phyloP scores from a whole-genome alignment of 1,140 invertebrate species.

The Bombus difficillimus region DNA sequence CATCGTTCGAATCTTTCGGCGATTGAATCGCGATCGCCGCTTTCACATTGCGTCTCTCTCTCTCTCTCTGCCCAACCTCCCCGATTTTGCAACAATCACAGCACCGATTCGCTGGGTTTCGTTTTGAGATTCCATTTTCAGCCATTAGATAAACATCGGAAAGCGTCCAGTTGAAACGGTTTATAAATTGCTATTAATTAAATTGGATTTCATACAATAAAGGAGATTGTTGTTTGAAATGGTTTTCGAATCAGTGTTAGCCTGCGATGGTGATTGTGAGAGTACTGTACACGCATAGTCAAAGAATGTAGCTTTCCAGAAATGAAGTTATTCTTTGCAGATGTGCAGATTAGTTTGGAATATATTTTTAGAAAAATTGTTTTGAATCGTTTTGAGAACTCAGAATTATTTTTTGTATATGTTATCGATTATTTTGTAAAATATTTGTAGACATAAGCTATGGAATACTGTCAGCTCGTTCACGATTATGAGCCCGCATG shows the following conservation, averaged over 20 bases:
- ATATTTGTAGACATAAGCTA: no score
- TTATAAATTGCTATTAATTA: background rate
- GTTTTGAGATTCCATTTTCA: background rate
- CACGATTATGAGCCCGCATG: no score
- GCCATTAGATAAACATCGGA: background rate
- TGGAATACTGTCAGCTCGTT: no score
- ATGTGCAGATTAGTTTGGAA: no score
- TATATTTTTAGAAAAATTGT: no score
- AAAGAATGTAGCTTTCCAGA: no score
- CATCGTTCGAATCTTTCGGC: constrained; percentile 9
- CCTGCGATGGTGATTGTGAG: background rate
- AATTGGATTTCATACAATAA: background rate
- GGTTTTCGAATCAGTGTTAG: background rate
- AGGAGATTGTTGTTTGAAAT: background rate
- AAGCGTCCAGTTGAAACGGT: background rate
- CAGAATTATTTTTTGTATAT: no score
- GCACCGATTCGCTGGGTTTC: background rate
- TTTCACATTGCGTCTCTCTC: background rate
- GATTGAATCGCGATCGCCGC: background rate
- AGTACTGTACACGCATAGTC: no score
- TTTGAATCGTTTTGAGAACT: no score
- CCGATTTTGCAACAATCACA: background rate
- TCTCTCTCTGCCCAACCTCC: no score
- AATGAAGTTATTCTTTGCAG: no score
- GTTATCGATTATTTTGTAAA: no score